A percentile compares a stretch with the other conserved stretches of the same genome.
Evolutionary conservation across 2,113 vertebrate genomes (phyloP).

Genomic region (Opisthocomus hoazin): DNA sequence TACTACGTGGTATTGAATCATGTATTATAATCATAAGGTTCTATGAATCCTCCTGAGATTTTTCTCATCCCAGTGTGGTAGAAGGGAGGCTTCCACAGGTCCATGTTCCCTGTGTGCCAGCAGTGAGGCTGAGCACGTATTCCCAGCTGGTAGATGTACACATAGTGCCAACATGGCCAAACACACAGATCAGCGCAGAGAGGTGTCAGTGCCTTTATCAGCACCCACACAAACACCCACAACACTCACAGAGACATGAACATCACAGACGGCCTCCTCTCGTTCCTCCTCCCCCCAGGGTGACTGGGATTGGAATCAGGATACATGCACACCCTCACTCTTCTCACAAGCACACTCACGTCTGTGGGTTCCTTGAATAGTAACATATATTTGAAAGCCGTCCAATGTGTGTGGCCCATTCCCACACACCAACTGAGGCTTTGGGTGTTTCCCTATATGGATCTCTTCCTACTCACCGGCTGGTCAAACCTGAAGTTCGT

Average conservation of each 20-base stretch:
- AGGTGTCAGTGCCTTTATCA: background rate
- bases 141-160: background rate
- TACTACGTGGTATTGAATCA: background rate
- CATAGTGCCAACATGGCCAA: fast-evolving
- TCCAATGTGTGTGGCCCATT: background rate
- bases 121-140: background rate
- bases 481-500: background rate
- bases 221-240: background rate
- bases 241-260: background rate
- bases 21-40: background rate
- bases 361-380: background rate
- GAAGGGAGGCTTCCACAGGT: background rate
- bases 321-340: background rate
- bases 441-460: background rate
- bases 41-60: background rate
- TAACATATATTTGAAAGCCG: background rate
- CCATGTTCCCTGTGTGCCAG: background rate
- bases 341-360: background rate
- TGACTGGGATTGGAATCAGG: background rate
- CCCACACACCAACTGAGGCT: background rate
- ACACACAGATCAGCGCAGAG: background rate
- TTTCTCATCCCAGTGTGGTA: background rate
- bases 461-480: background rate
- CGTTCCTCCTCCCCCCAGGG: background rate
- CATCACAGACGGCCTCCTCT: background rate